Base-by-base conservation (phyloP, 2,797 vertebrate genomes). In the Chiroxiphia lanceolata region DNA sequence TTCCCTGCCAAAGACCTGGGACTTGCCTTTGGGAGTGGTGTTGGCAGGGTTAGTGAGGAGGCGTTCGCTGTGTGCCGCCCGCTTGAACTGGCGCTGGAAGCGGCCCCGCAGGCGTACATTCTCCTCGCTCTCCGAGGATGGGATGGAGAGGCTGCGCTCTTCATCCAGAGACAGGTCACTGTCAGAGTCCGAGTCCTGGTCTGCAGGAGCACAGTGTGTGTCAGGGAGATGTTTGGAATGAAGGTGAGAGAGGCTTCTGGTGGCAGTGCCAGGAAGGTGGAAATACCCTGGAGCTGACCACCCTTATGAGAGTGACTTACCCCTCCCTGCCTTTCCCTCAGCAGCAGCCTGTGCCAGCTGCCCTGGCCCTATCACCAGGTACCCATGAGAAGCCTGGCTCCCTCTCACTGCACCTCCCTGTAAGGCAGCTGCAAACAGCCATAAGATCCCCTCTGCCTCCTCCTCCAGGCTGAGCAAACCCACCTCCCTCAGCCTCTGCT, bases 91-190 rank as follows among this genome's bases (percentile, higher is more conserved):
- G 21, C 98, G 98, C 94, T 99, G 99, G 97, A 99, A 99, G 90
- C 99, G 98, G 29, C 99, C 98, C 22, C 99, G 99, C n/a, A 99
- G 98, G 33, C 99, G 98, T 11, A 99, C 98, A 0, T 99, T 99
- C 97, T 99, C 99, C 89, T 99, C 99, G 0, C 99, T 99, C 97
- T 99, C 99, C 0, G 99, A 99, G 45, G 99, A 99, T 0, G 99
- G 99, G 93, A 99, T 99, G 90, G 99, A 99, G 72, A 99, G 98
- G 95, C 99, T 99, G 83, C 97, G 98, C 92, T 99, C 99, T 65
- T 99, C 99, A 9, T 99, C 99, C 97, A 99, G 97, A 72, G 99
- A 99, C 51, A 99, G 98, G 95, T 99, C 99, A 0, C 99, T 99
- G 97, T 99, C 99, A 0, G 99, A 99, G 95, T 99, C 99, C 0